Evolutionary conservation across 2,113 vertebrate genomes (phyloP), one percentile per base, ranked within the genome.

Genomic region (Plecturocebus donacophilus): DNA sequence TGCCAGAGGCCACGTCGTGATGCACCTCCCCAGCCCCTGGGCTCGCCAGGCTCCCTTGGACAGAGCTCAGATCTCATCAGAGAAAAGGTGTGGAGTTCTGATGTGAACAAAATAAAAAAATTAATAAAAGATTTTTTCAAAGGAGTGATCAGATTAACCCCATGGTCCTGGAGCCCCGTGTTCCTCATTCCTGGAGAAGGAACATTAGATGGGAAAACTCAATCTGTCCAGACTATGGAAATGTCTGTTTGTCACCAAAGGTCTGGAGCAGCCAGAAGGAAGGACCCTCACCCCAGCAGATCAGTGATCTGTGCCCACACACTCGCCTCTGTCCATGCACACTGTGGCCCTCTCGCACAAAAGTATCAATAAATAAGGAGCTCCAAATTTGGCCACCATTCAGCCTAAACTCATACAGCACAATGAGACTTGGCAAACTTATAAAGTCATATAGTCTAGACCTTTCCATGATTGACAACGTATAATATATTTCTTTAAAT

Each of bases 21-120:
- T 77, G 92, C 85, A 82, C 83, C 84, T 96, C 84, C 97, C 98
- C 97, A 97, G 97, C 97, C 97, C 96, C 97, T 98, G 97, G 54
- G 95, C 98, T 93, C 96, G 83, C 97, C 96, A 92, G 97, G 95
- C 64, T 97, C 98, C 98, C 97, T 97, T 94, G 94, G 97, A 98
- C 97, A 97, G 98, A 97, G 97, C 97, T 52, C 52, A 94, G 96
- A 97, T 97, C 98, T 98, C 96, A 85, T 94, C 95, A 97, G 98
- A 96, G 96, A 98, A 97, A 97, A 98, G 98, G 97, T 94, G 93
- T 92, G 95, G 79, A 97, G 98, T 95, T 98, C 90, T 94, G 93
- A 98, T 94, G 98, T 76, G 94, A 96, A 97, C 97, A 84, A 95
- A 93, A 97, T 97, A 95, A 98, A 97, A 95, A 97, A 76, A 77